Evolutionary conservation across 2,888 invertebrate genomes (phyloP).

Genomic region (Hyposoter didymator): DNA sequence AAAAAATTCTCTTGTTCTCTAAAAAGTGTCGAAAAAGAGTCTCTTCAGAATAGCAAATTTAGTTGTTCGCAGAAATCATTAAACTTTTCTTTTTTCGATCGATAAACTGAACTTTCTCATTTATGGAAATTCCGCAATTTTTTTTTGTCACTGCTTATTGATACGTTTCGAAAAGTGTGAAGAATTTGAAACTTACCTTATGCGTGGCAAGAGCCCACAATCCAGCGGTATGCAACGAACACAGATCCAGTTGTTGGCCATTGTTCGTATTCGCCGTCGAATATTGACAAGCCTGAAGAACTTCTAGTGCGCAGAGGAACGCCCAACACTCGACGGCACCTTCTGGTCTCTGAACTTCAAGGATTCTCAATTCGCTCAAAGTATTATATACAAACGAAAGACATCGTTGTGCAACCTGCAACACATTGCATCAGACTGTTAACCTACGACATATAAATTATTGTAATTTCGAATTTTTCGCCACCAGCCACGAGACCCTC

Average conservation of each 20-base stretch:
- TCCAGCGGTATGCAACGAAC: constrained; percentile 93
- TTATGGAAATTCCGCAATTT: background rate
- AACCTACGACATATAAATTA: too few relatives aligned
- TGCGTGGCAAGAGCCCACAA: constrained; percentile 95
- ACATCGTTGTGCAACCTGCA: constrained; percentile 93
- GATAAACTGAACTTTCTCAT: background rate
- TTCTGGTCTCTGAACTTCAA: constrained; percentile 91
- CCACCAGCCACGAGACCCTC: too few relatives aligned
- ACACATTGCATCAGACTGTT: background rate
- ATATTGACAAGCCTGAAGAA: constrained; percentile 92
- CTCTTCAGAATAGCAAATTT: too few relatives aligned
- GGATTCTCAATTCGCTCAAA: constrained; percentile 91
- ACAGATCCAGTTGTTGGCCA: constrained; percentile 87
- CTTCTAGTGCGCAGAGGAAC: constrained; percentile 95
- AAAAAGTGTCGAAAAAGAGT: too few relatives aligned
- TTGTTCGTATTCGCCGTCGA: constrained; percentile 88
- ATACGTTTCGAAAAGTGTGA: background rate
- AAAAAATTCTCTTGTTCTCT: too few relatives aligned
- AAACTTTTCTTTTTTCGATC: background rate
- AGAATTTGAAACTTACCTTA: constrained; percentile 86
- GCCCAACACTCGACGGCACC: constrained; percentile 97
- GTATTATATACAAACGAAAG: constrained; percentile 96
- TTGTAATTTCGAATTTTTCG: too few relatives aligned
- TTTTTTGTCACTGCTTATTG: background rate
- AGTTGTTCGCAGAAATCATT: background rate